These are phyloP conservation scores for Synergus laeviventris DNA, from an alignment of 2,888 invertebrate species.

Conservation along the genomic window DNA sequence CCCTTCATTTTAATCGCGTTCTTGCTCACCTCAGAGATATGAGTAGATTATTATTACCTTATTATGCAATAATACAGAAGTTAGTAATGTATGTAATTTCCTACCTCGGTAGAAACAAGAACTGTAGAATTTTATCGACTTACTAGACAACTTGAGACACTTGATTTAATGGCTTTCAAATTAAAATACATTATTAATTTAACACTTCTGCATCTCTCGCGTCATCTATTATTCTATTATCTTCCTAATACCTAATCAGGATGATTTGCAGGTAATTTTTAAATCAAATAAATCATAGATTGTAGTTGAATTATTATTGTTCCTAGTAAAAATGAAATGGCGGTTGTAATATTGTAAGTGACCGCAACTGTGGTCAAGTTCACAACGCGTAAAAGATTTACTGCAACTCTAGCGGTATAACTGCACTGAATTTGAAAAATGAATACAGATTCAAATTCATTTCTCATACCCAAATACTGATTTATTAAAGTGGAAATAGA, in stretches of 20 bases:
- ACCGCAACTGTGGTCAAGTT: background rate
- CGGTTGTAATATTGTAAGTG: background rate
- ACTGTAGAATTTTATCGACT: background rate
- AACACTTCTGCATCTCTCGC: background rate
- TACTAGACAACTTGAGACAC: background rate
- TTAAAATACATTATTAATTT: background rate
- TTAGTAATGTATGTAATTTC: constrained; percentile 27
- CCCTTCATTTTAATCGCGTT: constrained; percentile 32
- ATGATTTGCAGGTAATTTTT: background rate
- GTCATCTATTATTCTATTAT: no score
- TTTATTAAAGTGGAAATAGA: no score
- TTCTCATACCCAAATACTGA: background rate
- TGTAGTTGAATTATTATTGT: no score
- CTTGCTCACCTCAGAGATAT: constrained; percentile 14
- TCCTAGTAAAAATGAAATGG: no score
- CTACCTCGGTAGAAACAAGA: background rate
- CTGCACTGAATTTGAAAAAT: background rate
- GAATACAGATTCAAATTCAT: background rate
- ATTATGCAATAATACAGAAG: constrained; percentile 21
- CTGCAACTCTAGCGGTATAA: background rate
- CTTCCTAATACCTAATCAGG: no score
- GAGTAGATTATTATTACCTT: constrained; percentile 7
- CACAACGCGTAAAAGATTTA: background rate
- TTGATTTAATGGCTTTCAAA: background rate
- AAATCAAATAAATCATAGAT: background rate